Conservation (phyloP, 2,888 invertebrate species). For the Chirona hameri region DNA sequence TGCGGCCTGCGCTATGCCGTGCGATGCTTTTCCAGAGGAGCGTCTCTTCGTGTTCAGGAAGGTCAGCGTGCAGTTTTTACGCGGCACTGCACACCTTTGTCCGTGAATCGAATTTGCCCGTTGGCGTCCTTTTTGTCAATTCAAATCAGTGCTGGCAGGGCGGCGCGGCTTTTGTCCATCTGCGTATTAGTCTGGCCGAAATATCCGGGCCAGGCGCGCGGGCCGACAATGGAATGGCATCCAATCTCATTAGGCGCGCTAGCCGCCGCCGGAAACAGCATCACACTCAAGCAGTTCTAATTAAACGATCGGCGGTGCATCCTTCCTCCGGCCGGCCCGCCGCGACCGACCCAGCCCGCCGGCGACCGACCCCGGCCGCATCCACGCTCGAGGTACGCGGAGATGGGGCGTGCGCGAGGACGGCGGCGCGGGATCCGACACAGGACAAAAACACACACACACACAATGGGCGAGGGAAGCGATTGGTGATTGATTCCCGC, state of each 20-base stretch:
- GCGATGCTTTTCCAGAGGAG: background rate
- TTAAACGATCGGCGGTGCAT: conserved; percentile 12
- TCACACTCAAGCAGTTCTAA: background rate
- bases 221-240: conserved; percentile 4
- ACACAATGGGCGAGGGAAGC: too few species aligned
- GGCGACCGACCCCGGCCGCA: too few species aligned
- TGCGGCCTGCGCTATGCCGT: background rate
- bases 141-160: background rate
- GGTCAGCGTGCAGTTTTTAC: background rate
- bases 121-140: background rate
- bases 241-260: background rate
- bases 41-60: too few species aligned
- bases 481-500: too few species aligned
- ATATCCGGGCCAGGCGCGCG: background rate
- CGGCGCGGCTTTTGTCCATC: conserved; percentile 6
- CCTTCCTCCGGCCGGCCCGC: too few species aligned
- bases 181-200: background rate
- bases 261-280: background rate
- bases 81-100: background rate
- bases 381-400: background rate
- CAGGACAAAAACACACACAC: too few species aligned
- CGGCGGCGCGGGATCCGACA: too few species aligned
- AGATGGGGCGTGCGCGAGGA: too few species aligned
- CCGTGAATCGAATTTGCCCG: background rate
- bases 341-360: too few species aligned